Evolutionary conservation across 2,113 vertebrate genomes (phyloP).

Genomic region (Oncorhynchus masou): DNA sequence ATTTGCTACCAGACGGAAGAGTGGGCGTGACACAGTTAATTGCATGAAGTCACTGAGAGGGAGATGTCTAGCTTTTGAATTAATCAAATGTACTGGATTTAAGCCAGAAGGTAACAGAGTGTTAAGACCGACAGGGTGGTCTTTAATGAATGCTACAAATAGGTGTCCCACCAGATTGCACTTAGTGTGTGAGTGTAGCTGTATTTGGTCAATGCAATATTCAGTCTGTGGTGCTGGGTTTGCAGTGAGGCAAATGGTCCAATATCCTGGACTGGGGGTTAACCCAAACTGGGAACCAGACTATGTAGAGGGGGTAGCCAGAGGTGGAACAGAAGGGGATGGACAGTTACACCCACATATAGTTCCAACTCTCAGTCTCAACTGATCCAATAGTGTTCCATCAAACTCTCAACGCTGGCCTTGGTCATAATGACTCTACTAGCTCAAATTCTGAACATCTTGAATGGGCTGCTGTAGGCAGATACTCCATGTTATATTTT

Average conservation of each 20-base stretch:
- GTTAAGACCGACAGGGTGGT: not conserved
- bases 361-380: conserved; percentile 50
- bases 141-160: not conserved
- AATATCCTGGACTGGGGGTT: too few species aligned
- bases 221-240: too few species aligned
- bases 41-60: not conserved
- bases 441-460: conserved; percentile 74
- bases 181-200: too few species aligned
- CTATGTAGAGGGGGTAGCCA: conserved; percentile 56
- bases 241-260: too few species aligned
- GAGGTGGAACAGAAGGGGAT: conserved; percentile 72
- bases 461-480: conserved; percentile 43
- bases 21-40: not conserved
- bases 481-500: conserved; percentile 50
- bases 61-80: not conserved
- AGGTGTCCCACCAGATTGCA: too few species aligned
- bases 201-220: too few species aligned
- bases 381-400: conserved; percentile 70
- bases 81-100: not conserved
- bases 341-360: conserved; percentile 59
- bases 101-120: conserved; percentile 4
- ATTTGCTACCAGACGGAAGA: not conserved
- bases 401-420: conserved; percentile 70
- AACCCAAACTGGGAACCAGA: not conserved
- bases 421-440: conserved; percentile 68